Evolutionary conservation across 2,888 invertebrate genomes (phyloP), one percentile per base, ranked within the genome.

Genomic region (Cataglyphis albicans): DNA sequence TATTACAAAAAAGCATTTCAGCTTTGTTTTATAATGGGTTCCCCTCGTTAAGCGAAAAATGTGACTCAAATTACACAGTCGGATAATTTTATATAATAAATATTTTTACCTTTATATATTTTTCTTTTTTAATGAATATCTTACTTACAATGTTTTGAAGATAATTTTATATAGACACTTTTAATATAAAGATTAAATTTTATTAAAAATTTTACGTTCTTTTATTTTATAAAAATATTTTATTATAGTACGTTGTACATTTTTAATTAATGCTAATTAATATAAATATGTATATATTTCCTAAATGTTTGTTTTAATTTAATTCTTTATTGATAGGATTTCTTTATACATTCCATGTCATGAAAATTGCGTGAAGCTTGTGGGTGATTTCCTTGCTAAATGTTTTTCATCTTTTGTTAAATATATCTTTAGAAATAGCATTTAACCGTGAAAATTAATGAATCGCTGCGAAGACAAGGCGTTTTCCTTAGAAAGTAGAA

Each of bases 401-500:
- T 41, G 41, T 55, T 67, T 55, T 55, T 76, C 57, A 57, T 38
- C 75, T 38, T 78, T 29, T 67, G 55, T 29, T 78, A 67, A 78
- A 67, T 55, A 21, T 57, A 32, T n/a, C 35, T 41, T 7, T 15
- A 52, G 38, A 41, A 67, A n/a, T 25, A 67, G 38, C 32, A 35
- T 35, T 21, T 21, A 25, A 35, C 68, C 18, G 38, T n/a, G 29
- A 32, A 59, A 64, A 68, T 65, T 78, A 85, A 83, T 78, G 75
- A 83, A 52, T 81, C 67, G 78, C 61, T 63, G 67, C 59, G 48
- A 78, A 73, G 81, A 78, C 83, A 65, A 72, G 73, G 67, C 72
- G 82, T 63, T 85, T 83, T 84, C 86, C 75, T 68, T 63, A 44
- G 74, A 44, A 44, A 84, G 84, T 80, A 84, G 83, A 87, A 89